phyloP scores from a whole-genome alignment of 2,888 invertebrate species.

The Hololepta plana region DNA sequence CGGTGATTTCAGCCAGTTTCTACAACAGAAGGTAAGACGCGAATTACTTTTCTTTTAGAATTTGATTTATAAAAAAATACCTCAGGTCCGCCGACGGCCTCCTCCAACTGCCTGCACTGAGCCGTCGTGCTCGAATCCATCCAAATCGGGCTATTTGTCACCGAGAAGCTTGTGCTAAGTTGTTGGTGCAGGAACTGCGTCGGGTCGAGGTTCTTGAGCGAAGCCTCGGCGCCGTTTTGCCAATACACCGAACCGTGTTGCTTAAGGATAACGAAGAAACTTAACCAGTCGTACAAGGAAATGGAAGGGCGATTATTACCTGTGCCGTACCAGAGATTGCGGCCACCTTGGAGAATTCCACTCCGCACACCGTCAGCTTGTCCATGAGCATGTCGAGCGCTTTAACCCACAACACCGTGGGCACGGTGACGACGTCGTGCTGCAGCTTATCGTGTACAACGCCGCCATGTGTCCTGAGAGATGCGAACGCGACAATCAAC shows the following conservation, averaged over 20 bases:
- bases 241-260: conserved; percentile 98
- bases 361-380: conserved; percentile 59
- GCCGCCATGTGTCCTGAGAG: conserved; percentile 40
- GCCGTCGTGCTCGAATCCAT: conserved; percentile 77
- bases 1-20: conserved; percentile 65
- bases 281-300: not conserved
- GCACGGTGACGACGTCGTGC: conserved; percentile 47
- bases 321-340: conserved; percentile 85
- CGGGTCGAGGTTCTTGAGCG: conserved; percentile 46
- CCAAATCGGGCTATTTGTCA: conserved; percentile 81
- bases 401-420: conserved; percentile 89
- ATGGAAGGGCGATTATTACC: conserved; percentile 30
- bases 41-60: conserved; percentile 3
- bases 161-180: conserved; percentile 57
- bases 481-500: conserved; percentile 2
- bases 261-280: conserved; percentile 27
- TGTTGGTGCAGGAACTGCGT: conserved; percentile 69
- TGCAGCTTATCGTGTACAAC: conserved; percentile 33
- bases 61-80: conserved; percentile 26
- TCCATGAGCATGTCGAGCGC: conserved; percentile 84
- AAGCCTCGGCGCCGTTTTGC: conserved; percentile 54
- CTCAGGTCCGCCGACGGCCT: conserved; percentile 48
- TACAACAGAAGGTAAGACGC: conserved; percentile 20
- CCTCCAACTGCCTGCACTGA: conserved; percentile 65
- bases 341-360: conserved; percentile 65